Evolutionary conservation across 2,113 vertebrate species (phyloP), one percentile per base, ranked within the genome.

Genomic region (Eublepharis macularius): DNA sequence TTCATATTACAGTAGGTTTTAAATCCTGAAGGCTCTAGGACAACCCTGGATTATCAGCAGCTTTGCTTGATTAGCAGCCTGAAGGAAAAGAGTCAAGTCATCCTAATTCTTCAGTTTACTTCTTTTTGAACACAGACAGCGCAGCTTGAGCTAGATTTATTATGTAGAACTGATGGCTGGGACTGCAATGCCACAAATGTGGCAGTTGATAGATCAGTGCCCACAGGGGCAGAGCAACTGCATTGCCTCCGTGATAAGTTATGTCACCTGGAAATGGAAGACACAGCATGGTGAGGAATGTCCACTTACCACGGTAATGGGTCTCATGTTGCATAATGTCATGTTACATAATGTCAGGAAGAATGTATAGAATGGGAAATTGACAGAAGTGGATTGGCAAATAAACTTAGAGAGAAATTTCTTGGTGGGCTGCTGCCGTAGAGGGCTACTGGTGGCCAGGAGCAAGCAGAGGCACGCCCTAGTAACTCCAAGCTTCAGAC

Each of bases 1-100:
- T 21, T 76, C 63, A 68, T 45, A 76, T 19, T 32, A n/a, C 47
- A 83, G 70, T 76, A 39, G 16, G 51, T 21, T 74, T 75, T 49
- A 66, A 76, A 68, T 47, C 80, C 32, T 51, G 45, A 81, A 81
- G 43, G 26, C 73, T 76, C 19, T 43, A 76, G 74, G 68, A 43
- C 65, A 84, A 68, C n/a, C 60, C 43, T 77, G n/a, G 82, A n/a
- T 24, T 77, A 51, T 69, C 69, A 19, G 75, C 63, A 84, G 34
- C 17, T 51, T 76, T 80, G 13, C 65, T 81, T 19, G 51, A 9
- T 13, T 54, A 41, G 26, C 36, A 82, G 45, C 36, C 65, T 69
- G 68, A 36, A 70, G 49, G 6, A 24, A 49, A 81, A 57, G n/a
- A 70, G 47, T 34, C 49, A n/a, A 43, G 16, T 70, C 45, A 69